Conservation (phyloP, 2,113 vertebrate species). For the Petaurus breviceps region DNA sequence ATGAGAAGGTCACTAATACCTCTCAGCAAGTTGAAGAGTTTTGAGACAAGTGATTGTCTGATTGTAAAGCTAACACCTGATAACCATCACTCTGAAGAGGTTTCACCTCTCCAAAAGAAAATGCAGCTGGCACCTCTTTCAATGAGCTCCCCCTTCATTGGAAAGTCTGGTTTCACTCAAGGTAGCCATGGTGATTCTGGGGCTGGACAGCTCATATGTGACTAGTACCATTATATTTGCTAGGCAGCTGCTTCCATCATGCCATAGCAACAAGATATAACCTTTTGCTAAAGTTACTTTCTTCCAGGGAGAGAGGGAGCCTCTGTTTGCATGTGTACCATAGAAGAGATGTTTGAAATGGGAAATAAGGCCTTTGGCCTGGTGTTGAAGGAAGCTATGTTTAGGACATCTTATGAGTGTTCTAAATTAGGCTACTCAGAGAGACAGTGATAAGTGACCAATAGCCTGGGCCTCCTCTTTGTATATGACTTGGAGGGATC, state of each 20-base stretch:
- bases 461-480: conserved; percentile 26
- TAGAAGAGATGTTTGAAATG: conserved; percentile 13
- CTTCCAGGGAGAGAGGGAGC: conserved; percentile 35
- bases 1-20: conserved; percentile 75
- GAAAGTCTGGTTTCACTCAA: conserved; percentile 80
- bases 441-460: conserved; percentile 48
- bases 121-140: conserved; percentile 74
- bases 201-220: conserved; percentile 62
- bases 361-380: conserved; percentile 3
- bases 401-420: conserved; percentile 16
- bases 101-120: conserved; percentile 71
- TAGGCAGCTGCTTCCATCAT: conserved; percentile 48
- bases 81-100: conserved; percentile 70
- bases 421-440: conserved; percentile 50
- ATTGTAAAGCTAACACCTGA: conserved; percentile 78
- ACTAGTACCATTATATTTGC: conserved; percentile 59
- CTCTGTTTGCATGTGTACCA: conserved; percentile 19
- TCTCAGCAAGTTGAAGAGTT: conserved; percentile 72
- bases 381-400: conserved; percentile 6
- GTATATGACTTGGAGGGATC: conserved; percentile 36
- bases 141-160: conserved; percentile 72
- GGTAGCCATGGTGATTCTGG: conserved; percentile 63
- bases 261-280: conserved; percentile 48
- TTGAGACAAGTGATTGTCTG: conserved; percentile 76
- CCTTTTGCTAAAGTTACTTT: conserved; percentile 40